These are phyloP conservation scores for Macaria liturata DNA, from an alignment of 2,888 invertebrate genomes.

Conservation along the genomic window DNA sequence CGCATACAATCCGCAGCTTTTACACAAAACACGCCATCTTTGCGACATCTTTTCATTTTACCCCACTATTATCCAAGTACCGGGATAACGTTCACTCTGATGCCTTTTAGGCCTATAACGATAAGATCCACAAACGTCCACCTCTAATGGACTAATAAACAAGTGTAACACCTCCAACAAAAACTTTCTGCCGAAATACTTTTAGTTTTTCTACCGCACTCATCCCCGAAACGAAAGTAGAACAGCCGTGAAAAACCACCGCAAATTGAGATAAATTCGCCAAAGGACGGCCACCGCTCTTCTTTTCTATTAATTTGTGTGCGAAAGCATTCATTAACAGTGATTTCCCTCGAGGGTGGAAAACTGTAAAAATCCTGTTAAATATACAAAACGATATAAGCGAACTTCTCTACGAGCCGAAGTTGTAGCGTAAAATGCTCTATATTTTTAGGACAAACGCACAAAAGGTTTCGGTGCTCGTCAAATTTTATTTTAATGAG, in stretches of 20 bases:
- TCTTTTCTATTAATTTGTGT: conserved; percentile 35
- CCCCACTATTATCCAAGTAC: conserved; percentile 28
- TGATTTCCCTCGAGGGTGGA: conserved; percentile 40
- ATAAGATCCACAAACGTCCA: conserved; percentile 30
- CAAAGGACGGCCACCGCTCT: conserved; percentile 14
- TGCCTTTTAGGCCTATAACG: conserved; percentile 29
- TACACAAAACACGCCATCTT: conserved; percentile 24
- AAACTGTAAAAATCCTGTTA: conserved; percentile 17
- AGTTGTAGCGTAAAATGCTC: conserved; percentile 16
- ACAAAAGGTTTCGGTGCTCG: conserved; percentile 10
- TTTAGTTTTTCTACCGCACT: conserved; percentile 9
- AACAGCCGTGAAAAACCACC: conserved; percentile 11
- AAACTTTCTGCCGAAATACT: conserved; percentile 11
- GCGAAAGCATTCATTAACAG: conserved; percentile 35
- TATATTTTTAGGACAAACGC: conserved; percentile 14
- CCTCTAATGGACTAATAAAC: conserved; percentile 30
- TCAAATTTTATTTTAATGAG: conserved; percentile 22
- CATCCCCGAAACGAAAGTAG: conserved; percentile 6
- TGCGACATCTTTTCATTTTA: conserved; percentile 23
- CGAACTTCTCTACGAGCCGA: conserved; percentile 20
- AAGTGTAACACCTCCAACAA: conserved; percentile 20
- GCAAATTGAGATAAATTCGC: conserved; percentile 19
- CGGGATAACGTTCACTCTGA: conserved; percentile 28
- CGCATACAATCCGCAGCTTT: conserved; percentile 35
- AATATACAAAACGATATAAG: conserved; percentile 25